A percentile compares a stretch with the other conserved stretches of the same genome.
Conservation (phyloP, 2,888 invertebrate species). For the Dastarcus helophoroides region DNA sequence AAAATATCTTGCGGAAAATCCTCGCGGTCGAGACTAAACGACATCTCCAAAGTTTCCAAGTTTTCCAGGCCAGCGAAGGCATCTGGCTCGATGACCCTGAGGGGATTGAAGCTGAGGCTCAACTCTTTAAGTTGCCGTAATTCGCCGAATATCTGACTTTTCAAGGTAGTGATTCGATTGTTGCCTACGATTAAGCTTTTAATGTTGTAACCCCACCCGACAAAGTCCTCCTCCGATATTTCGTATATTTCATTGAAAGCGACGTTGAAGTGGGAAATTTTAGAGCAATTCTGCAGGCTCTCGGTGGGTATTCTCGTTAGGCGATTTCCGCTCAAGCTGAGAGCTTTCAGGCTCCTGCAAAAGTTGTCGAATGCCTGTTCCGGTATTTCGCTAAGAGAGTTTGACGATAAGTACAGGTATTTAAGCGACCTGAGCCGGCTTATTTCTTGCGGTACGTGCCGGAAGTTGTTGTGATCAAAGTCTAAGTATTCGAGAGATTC, state of each 20-base stretch:
- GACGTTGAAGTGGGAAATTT: slow-evolving; percentile 75
- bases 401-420: slow-evolving; percentile 74
- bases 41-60: slow-evolving; percentile 73
- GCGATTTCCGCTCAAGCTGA: slow-evolving; percentile 73
- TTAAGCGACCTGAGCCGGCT: slow-evolving; percentile 56
- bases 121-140: slow-evolving; percentile 72
- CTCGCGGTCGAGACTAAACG: slow-evolving; percentile 73
- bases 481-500: slow-evolving; percentile 70
- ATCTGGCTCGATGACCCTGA: slow-evolving; percentile 68
- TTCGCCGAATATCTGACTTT: slow-evolving; percentile 59
- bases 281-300: slow-evolving; percentile 58
- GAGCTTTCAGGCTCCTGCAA: slow-evolving; percentile 55
- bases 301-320: slow-evolving; percentile 59
- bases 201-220: slow-evolving; percentile 65
- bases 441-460: slow-evolving; percentile 58
- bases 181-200: slow-evolving; percentile 73
- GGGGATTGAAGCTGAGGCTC: slow-evolving; percentile 82
- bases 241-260: slow-evolving; percentile 78
- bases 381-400: slow-evolving; percentile 53
- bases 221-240: slow-evolving; percentile 64
- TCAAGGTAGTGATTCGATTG: slow-evolving; percentile 67
- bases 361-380: slow-evolving; percentile 49
- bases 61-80: slow-evolving; percentile 68
- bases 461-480: slow-evolving; percentile 67
- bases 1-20: slow-evolving; percentile 67